Conservation (phyloP, 2,888 invertebrate species). For the Ganaspis brasiliensis region DNA sequence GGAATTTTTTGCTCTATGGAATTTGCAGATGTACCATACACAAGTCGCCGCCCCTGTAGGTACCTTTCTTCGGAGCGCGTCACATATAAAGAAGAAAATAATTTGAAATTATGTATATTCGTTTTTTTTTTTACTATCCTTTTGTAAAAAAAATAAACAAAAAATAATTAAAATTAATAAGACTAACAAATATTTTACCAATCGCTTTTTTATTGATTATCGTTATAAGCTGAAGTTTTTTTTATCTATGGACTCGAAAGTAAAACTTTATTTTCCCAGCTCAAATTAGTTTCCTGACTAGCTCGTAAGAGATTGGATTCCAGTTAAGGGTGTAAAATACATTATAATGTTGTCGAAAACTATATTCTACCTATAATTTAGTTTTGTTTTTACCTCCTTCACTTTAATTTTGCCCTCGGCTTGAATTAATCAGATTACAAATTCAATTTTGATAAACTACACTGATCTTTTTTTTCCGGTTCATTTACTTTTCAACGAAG, state of each 20-base stretch:
- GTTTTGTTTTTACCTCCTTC: neutral
- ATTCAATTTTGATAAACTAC: slow-evolving; percentile 16
- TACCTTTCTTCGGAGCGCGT: no score
- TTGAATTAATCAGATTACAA: slow-evolving; percentile 19
- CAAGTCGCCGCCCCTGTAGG: no score
- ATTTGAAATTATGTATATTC: no score
- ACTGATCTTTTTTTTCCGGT: neutral
- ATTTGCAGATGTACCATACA: no score
- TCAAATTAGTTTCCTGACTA: slow-evolving; percentile 13
- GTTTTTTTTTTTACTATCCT: no score
- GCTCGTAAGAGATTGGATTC: neutral
- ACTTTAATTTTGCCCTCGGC: neutral
- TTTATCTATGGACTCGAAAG: neutral
- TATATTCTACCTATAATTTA: slow-evolving; percentile 9
- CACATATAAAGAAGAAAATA: no score
- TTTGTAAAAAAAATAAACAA: no score
- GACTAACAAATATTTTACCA: no score
- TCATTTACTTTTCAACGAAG: neutral
- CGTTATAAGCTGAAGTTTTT: no score
- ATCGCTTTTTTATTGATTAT: no score
- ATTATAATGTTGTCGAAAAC: slow-evolving; percentile 17
- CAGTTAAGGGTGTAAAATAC: neutral
- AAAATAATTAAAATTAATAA: no score
- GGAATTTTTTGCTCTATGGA: no score
- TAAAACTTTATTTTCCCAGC: neutral